These are phyloP conservation scores for Sisor rabdophorus DNA, from an alignment of 2,113 vertebrate species.

Conservation along the genomic window DNA sequence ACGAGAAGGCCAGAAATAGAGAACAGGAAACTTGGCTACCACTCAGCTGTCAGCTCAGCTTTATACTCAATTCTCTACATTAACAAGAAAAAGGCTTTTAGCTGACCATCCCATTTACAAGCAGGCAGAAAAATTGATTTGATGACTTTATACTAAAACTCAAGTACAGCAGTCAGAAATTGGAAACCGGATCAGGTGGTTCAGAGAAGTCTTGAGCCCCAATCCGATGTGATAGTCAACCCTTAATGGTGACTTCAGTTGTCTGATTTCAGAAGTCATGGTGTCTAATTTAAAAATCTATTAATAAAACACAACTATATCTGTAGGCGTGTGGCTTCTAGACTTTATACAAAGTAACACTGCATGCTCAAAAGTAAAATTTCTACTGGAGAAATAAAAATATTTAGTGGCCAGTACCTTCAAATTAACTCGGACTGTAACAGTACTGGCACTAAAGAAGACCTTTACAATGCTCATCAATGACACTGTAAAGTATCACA, in stretches of 20 bases:
- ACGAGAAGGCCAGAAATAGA: conserved; percentile 5
- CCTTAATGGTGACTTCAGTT: background rate
- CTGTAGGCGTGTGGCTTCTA: too few relatives aligned
- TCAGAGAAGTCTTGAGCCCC: background rate
- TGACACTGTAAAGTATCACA: background rate
- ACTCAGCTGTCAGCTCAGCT: background rate
- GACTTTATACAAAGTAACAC: background rate
- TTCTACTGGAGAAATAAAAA: too few relatives aligned
- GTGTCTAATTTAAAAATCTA: background rate
- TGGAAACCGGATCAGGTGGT: background rate
- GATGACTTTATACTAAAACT: background rate
- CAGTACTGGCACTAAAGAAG: too few relatives aligned
- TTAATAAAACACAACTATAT: background rate
- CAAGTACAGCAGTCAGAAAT: background rate
- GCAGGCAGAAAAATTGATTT: background rate
- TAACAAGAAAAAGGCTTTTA: conserved; percentile 10
- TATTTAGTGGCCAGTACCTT: too few relatives aligned
- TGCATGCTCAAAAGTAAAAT: too few relatives aligned
- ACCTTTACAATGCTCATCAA: too few relatives aligned
- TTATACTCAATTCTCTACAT: conserved; percentile 2
- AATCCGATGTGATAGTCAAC: background rate
- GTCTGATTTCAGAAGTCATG: background rate
- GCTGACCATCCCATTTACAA: background rate
- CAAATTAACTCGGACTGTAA: too few relatives aligned
- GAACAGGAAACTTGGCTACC: background rate